phyloP scores from a whole-genome alignment of 2,888 invertebrate species.

The Aphodius granarius region DNA sequence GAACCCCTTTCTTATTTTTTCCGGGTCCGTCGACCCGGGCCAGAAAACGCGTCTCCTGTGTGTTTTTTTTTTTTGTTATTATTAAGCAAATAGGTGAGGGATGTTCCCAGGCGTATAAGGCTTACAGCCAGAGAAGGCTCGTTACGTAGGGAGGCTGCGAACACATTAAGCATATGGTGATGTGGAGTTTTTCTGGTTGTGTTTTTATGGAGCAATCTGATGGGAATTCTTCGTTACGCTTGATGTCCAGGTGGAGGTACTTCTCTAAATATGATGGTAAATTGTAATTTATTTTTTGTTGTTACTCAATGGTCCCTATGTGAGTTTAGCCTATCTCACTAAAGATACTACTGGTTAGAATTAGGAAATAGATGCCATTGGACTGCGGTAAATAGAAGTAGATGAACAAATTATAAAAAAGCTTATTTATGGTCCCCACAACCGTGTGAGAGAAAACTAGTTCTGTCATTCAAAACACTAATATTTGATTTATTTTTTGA shows the following conservation, averaged over 20 bases:
- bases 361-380: too few species aligned
- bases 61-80: slow-evolving; percentile 37
- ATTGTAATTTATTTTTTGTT: not conserved
- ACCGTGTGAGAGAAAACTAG: too few species aligned
- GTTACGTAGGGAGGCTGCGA: not conserved
- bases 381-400: too few species aligned
- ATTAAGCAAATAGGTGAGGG: slow-evolving; percentile 45
- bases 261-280: slow-evolving; percentile 10
- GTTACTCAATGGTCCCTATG: not conserved
- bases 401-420: too few species aligned
- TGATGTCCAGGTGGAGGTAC: slow-evolving; percentile 11
- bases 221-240: not conserved
- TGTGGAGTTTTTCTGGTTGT: not conserved
- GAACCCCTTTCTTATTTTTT: slow-evolving; percentile 41
- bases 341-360: too few species aligned
- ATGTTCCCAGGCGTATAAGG: slow-evolving; percentile 32
- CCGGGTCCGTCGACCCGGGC: slow-evolving; percentile 30
- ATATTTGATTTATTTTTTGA: too few species aligned
- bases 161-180: slow-evolving; percentile 23
- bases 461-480: too few species aligned
- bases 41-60: slow-evolving; percentile 40
- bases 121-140: slow-evolving; percentile 9
- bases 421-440: too few species aligned
- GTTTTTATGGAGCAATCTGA: not conserved
- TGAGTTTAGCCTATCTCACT: not conserved